Base-by-base conservation (phyloP, 1,140 invertebrate genomes). In the Calliopsis andreniformis region DNA sequence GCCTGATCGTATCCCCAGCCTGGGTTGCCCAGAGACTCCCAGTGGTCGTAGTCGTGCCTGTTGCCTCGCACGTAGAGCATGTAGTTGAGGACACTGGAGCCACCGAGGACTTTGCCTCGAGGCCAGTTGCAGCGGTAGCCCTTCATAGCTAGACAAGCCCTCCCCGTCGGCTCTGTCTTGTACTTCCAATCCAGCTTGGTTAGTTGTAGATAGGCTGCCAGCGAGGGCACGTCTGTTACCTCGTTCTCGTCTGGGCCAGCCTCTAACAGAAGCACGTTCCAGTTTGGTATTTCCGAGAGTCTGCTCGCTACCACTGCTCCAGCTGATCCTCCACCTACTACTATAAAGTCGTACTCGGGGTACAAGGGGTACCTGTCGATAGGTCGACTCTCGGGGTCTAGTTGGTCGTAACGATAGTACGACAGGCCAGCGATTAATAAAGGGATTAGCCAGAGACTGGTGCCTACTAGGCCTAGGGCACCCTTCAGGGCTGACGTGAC, bases 11-110 rank as follows among this genome's bases (percentile, higher is more conserved):
- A 99, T 1, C 95, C 95, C 98, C 98, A 99, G 10, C 97, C 96
- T 0, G 94, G 92, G 87, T 98, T 97, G 0, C 98, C 98, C 30
- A 95, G 85, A 14, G 94, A 93, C 73, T 97, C 96, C 98, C 98
- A 99, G 35, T 95, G 92, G 87, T 99, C 97, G 86, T 98, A 99
- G 87, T 99, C 98, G 42, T 94, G 92, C 79, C 92, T 93, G 90
- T 95, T 96, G 56, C 96, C 98, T 78, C 98, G 92, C 0, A 98
- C 97, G 89, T 99, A 99, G 0, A 98, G 94, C 98, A 99, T 98
- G 83, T 98, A 98, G 88, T 99, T 99, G 0, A 99, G 92, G 0
- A 97, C 97, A 55, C 96, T 97, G 0, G 96, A 97, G 0, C 98
- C 98, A 2, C 98, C 98, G 0, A 98, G 91, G 0, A 97, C 96